Percentiles rank a stretch among this genome's conserved stretches.
phyloP scores from a whole-genome alignment of 2,888 invertebrate species.

The Carabus problematicus region DNA sequence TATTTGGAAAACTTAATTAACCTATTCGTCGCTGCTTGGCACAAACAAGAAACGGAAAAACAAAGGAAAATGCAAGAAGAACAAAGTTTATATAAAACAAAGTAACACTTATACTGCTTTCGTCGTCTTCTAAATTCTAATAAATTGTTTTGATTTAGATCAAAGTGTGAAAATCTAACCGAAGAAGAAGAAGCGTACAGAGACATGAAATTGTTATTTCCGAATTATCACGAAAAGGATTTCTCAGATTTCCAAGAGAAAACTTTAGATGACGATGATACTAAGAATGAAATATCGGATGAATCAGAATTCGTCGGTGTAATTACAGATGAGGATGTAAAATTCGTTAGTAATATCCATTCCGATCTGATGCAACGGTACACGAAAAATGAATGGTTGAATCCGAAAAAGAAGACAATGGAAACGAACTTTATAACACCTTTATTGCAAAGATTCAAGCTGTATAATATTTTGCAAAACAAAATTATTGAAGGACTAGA shows the following conservation, averaged over 20 bases:
- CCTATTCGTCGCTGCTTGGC: conserved; percentile 76
- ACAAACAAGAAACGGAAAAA: conserved; percentile 73
- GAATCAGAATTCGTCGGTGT: conserved; percentile 52
- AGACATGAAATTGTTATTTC: conserved; percentile 75
- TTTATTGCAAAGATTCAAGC: conserved; percentile 66
- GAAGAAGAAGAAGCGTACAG: conserved; percentile 72
- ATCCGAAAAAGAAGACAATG: conserved; percentile 56
- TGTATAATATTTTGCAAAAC: conserved; percentile 65
- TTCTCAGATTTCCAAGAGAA: conserved; percentile 69
- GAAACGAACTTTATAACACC: conserved; percentile 61
- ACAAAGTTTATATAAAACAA: conserved; percentile 78
- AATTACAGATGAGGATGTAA: conserved; percentile 65
- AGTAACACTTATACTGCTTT: conserved; percentile 56
- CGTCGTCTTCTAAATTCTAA: conserved; percentile 43
- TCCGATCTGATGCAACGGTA: conserved; percentile 65
- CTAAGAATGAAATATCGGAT: conserved; percentile 25
- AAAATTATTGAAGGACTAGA: conserved; percentile 63
- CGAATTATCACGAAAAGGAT: conserved; percentile 71
- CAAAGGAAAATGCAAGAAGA: conserved; percentile 74
- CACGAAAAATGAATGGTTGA: conserved; percentile 69
- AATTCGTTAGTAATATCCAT: conserved; percentile 68
- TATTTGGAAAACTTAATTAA: conserved; percentile 65
- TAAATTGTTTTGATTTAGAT: conserved; percentile 54
- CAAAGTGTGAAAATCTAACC: conserved; percentile 70
- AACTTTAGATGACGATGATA: conserved; percentile 50